Evolutionary conservation across 2,888 invertebrate species (phyloP), one percentile per base, ranked within the genome.

Genomic region (Criorhina ranunculi): DNA sequence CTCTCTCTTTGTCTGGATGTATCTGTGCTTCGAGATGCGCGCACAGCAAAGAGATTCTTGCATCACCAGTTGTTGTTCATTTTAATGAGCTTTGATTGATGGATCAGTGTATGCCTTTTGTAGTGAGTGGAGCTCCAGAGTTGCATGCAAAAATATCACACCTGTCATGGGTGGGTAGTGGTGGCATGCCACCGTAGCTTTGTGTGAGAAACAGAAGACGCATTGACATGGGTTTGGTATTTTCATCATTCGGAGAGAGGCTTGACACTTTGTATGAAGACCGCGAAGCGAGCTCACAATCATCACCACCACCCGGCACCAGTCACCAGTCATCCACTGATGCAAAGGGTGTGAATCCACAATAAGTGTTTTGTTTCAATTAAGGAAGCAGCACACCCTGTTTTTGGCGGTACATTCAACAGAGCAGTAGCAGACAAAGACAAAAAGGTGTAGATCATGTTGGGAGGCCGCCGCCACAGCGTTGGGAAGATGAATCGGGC

Each of bases 81-180:
- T 85, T 85, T 85, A 85, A 85, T 85, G 80, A 85, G 85, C 85
- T 85, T 85, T 85, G 85, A 85, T 85, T 85, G 85, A 85, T 85
- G 85, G 85, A 80, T 85, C 85, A 64, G 73, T 42, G 42, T 24
- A 15, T 40, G 62, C 51, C 24, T 31, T 49, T n/a, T n/a, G n/a
- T n/a, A n/a, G n/a, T n/a, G n/a, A n/a, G n/a, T n/a, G n/a, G 40
- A n/a, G 59, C 5, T 6, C 9, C 42, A 24, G 40, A 17, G 55
- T 5, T 8, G 33, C 60, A 17, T 55, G 78, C 78, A 80, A 75
- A 85, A 85, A 80, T 70, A 85, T 85, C 85, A 85, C 85, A 85
- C 85, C 85, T 85, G 85, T 85, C 80, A 76, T 75, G 80, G 85
- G 85, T 85, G 85, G 85, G 79, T 82, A 76, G 69, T 53, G 77